phyloP scores from a whole-genome alignment of 2,888 invertebrate species.

The Dolomedes plantarius region DNA sequence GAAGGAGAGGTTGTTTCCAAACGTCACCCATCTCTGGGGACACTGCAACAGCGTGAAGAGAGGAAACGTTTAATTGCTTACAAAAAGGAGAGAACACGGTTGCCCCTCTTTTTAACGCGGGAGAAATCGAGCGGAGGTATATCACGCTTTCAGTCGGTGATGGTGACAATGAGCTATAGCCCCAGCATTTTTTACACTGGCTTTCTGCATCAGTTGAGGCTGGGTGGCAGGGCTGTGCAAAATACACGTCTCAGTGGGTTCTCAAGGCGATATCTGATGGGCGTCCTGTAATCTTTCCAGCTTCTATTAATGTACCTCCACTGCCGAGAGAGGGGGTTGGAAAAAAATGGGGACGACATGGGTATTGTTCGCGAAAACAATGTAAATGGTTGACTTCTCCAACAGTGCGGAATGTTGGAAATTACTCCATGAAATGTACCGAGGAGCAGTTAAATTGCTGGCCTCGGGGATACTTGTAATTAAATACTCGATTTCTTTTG shows the following conservation, averaged over 20 bases:
- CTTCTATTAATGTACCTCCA: background rate
- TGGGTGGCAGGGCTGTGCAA: background rate
- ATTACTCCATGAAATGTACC: too few species aligned
- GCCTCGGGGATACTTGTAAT: too few species aligned
- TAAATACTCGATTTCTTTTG: too few species aligned
- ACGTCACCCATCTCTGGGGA: too few species aligned
- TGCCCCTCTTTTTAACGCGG: background rate
- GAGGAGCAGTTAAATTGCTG: too few species aligned
- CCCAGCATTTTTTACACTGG: background rate
- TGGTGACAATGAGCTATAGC: background rate
- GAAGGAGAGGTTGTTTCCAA: too few species aligned
- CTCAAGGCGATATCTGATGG: background rate
- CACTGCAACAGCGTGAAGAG: too few species aligned
- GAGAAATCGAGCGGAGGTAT: background rate
- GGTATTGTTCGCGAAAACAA: background rate
- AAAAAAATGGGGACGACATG: background rate
- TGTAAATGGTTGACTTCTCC: too few species aligned
- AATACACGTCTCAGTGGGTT: background rate
- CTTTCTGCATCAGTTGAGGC: background rate
- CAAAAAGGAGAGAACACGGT: background rate
- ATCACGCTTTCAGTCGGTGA: background rate
- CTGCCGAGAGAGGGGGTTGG: too few species aligned
- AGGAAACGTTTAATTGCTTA: background rate
- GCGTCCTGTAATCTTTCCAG: background rate
- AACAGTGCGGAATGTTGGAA: too few species aligned